Evolutionary conservation across 2,797 vertebrate species (phyloP).

Genomic region (Calcarius lapponicus): DNA sequence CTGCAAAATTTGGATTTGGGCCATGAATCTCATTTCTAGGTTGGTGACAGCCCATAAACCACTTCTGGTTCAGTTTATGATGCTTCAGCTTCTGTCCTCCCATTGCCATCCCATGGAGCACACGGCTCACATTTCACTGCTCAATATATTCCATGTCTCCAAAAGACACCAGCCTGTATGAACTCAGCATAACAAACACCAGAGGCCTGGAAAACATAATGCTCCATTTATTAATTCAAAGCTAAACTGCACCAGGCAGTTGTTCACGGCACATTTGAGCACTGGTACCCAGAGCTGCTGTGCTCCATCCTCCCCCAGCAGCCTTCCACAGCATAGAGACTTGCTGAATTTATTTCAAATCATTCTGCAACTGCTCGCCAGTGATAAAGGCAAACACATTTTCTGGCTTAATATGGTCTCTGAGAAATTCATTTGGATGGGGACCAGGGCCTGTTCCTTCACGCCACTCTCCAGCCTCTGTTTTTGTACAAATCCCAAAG

Average conservation of each 20-base stretch:
- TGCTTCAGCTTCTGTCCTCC: not conserved
- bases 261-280: not conserved
- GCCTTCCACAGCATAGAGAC: not conserved
- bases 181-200: not conserved
- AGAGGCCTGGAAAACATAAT: not conserved
- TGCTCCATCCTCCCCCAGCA: not conserved
- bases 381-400: not conserved
- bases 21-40: not conserved
- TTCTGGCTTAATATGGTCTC: not conserved
- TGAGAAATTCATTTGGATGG: not conserved
- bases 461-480: not conserved
- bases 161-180: not conserved
- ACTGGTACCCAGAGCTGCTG: not conserved
- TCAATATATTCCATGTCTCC: not conserved
- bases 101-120: not conserved
- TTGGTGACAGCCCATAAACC: not conserved
- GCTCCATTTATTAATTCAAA: slow-evolving; percentile 5
- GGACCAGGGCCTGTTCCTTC: not conserved
- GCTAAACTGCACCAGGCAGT: not conserved
- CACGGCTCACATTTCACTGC: not conserved
- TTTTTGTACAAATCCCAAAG: not conserved
- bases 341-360: not conserved
- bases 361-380: not conserved
- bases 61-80: not conserved
- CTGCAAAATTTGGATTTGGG: not conserved